Base-by-base conservation (phyloP, 2,888 invertebrate genomes). In the Notodonta ziczac region DNA sequence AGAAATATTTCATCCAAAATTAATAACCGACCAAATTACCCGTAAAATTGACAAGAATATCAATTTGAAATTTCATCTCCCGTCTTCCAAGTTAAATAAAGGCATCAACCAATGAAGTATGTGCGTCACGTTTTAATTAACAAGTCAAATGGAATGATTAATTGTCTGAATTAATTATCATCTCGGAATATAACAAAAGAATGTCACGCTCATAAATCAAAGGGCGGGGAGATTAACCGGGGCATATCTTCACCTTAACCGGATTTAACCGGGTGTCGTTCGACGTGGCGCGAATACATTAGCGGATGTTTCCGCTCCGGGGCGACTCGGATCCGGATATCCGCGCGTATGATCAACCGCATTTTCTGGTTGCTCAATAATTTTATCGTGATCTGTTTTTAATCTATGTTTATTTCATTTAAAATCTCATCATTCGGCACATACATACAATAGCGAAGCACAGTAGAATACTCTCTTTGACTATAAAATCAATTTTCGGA, bases 171-270 rank as follows among this genome's bases (percentile, higher is more conserved):
- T 82, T 80, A 78, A 79, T 71, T 73, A 73, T 67, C 70, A 72
- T 72, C 71, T 72, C 56, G 66, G 75, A 80, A 79, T 79, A 66
- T 78, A 81, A 75, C 73, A 80, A 81, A 82, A 79, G 74, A 83
- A 81, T 82, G 78, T 77, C 77, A 78, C 80, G 81, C 80, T 79
- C 78, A 85, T 91, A 91, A 91, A 91, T 91, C 91, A 90, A 86
- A 88, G 80, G 72, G 79, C 77, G 70, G 74, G 77, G 81, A 88
- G 89, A 91, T 91, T 90, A 91, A 89, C 88, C 87, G 80, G 84
- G 84, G 87, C 86, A 87, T 88, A 91, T 90, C 89, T 91, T 81
- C 87, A 88, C 88, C 89, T 90, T 87, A 87, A 87, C 87, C 87
- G 88, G 90, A 85, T 90, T 89, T 87, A 84, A 86, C 87, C 85